Percentiles rank a stretch among this genome's conserved stretches.
These are phyloP conservation scores for Echiichthys vipera DNA, from an alignment of 2,797 vertebrate genomes.

Conservation along the genomic window DNA sequence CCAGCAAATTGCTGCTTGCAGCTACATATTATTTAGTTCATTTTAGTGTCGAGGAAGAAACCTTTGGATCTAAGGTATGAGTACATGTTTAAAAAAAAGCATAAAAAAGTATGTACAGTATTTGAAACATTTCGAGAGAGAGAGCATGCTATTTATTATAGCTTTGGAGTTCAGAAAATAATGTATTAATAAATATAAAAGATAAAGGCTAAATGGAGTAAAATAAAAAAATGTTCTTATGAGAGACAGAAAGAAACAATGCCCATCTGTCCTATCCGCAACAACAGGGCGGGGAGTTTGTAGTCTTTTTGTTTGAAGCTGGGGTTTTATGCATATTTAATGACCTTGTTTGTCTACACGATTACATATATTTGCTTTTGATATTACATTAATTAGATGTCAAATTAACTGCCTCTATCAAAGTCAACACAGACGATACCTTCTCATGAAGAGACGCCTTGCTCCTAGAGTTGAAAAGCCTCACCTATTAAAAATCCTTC, in stretches of 20 bases:
- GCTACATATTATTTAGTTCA: no score
- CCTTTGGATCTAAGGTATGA: no score
- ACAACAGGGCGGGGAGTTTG: no score
- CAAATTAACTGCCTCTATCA: no score
- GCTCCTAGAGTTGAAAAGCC: background rate
- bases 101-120: background rate
- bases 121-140: background rate
- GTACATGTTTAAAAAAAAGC: no score
- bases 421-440: no score
- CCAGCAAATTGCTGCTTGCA: background rate
- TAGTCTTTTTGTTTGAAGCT: background rate
- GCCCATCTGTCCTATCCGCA: no score
- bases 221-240: background rate
- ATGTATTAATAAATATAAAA: background rate
- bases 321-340: background rate
- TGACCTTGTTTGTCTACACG: background rate
- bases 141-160: background rate
- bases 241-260: background rate
- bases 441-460: background rate
- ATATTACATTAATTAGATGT: background rate
- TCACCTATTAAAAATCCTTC: background rate
- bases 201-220: background rate
- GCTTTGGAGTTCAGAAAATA: background rate
- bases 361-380: background rate
- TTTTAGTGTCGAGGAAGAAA: no score